These are phyloP conservation scores for Drosophila arizonae DNA, from an alignment of 1,140 invertebrate species.

Conservation along the genomic window DNA sequence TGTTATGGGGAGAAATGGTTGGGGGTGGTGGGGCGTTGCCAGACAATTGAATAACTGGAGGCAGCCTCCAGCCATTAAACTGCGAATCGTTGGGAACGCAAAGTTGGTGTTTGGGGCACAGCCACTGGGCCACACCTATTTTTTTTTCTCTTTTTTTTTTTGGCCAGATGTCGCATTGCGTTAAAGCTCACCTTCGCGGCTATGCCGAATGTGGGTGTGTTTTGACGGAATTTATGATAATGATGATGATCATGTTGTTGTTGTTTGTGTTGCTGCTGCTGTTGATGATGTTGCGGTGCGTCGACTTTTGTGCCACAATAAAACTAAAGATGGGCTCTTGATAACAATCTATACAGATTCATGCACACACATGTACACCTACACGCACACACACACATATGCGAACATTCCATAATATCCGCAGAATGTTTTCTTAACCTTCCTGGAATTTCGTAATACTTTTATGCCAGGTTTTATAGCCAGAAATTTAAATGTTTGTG, in stretches of 20 bases:
- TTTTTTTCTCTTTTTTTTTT: constrained; percentile 9
- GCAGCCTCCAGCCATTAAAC: constrained; percentile 21
- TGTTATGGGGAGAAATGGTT: no score
- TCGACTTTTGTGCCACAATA: constrained; percentile 35
- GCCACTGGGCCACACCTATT: constrained; percentile 29
- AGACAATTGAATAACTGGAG: constrained; percentile 28
- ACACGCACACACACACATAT: not conserved
- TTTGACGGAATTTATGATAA: constrained; percentile 43
- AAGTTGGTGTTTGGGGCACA: constrained; percentile 4
- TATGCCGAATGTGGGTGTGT: constrained; percentile 36
- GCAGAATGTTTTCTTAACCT: constrained; percentile 1
- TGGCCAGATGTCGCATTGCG: constrained; percentile 40
- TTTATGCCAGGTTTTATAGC: not conserved
- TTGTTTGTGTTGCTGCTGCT: constrained; percentile 3
- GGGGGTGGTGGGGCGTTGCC: not conserved
- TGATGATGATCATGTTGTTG: constrained; percentile 17
- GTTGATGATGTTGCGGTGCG: constrained; percentile 30
- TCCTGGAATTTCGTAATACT: not conserved
- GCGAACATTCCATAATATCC: constrained; percentile 9
- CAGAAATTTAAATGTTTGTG: not conserved
- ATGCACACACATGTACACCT: not conserved
- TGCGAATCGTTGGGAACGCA: constrained; percentile 16
- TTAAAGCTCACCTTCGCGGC: constrained; percentile 21
- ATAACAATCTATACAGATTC: constrained; percentile 20
- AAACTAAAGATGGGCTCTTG: constrained; percentile 24